phyloP scores from a whole-genome alignment of 2,797 vertebrate species.

The Anguilla megastoma region DNA sequence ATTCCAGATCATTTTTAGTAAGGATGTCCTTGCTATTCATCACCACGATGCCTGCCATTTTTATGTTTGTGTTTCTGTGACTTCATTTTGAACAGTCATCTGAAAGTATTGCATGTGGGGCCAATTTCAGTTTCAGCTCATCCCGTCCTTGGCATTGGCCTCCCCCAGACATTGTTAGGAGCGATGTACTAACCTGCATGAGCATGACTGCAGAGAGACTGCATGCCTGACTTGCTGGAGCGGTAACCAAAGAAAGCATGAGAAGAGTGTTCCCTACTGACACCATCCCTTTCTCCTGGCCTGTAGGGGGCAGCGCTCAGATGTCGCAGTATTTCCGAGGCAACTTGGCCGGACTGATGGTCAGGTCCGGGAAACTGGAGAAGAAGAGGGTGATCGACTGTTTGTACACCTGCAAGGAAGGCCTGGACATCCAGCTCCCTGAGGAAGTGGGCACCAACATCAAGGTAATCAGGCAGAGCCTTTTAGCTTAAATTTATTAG shows the following conservation, averaged over 20 bases:
- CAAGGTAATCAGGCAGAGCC: constrained; percentile 73
- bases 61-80: background rate
- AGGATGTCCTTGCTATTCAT: background rate
- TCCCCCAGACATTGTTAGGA: background rate
- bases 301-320: constrained; percentile 82
- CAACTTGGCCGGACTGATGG: constrained; percentile 89
- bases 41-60: background rate
- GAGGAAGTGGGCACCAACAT: constrained; percentile 80
- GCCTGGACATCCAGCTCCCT: constrained; percentile 84
- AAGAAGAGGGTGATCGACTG: constrained; percentile 98
- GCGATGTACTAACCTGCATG: constrained; percentile 1
- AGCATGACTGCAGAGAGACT: background rate
- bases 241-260: too few species aligned
- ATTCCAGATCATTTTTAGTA: background rate
- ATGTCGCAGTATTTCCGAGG: constrained; percentile 96
- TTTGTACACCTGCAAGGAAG: constrained; percentile 96
- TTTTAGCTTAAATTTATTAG: background rate
- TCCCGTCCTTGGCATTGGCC: background rate
- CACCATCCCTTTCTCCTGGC: background rate
- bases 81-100: background rate
- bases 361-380: constrained; percentile 90
- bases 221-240: background rate
- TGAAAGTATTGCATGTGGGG: background rate
- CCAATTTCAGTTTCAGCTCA: background rate
- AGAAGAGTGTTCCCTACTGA: background rate